Evolutionary conservation across 1,140 invertebrate species (phyloP).

Genomic region (Maniola jurtina): DNA sequence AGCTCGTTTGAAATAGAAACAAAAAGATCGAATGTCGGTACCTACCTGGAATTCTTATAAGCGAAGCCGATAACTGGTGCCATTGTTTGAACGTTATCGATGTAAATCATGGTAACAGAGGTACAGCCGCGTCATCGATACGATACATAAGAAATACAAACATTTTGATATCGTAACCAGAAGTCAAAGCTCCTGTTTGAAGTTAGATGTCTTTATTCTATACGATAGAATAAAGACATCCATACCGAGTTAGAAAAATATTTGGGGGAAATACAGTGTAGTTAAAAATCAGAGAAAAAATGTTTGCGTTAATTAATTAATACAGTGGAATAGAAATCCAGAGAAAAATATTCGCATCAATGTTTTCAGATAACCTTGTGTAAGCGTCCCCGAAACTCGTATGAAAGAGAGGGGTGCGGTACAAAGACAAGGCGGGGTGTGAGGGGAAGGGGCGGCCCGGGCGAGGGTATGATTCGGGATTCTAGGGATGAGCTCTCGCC

Average conservation of each 20-base stretch:
- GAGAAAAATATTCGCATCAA: slow-evolving; percentile 21
- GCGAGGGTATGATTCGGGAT: slow-evolving; percentile 75
- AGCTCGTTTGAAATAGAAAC: neutral
- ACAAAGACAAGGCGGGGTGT: slow-evolving; percentile 60
- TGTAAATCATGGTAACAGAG: slow-evolving; percentile 24
- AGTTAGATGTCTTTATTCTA: too few relatives aligned
- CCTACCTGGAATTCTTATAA: slow-evolving; percentile 45
- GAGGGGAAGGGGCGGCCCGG: slow-evolving; percentile 59
- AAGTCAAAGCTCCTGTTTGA: neutral
- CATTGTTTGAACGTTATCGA: slow-evolving; percentile 44
- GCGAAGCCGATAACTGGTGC: slow-evolving; percentile 45
- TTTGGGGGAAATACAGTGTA: neutral
- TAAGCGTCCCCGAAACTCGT: slow-evolving; percentile 53
- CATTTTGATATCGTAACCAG: slow-evolving; percentile 17
- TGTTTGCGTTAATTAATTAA: neutral
- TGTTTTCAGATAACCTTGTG: slow-evolving; percentile 66
- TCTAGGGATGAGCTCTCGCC: slow-evolving; percentile 76
- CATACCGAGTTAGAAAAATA: neutral
- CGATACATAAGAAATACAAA: slow-evolving; percentile 36
- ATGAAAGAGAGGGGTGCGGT: slow-evolving; percentile 71
- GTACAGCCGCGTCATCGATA: slow-evolving; percentile 32
- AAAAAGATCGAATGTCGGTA: slow-evolving; percentile 30
- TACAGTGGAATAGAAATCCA: slow-evolving; percentile 1
- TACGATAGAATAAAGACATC: neutral
- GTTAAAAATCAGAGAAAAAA: neutral